These are phyloP conservation scores for Danaus chrysippus DNA, from an alignment of 2,888 invertebrate species.

Conservation along the genomic window DNA sequence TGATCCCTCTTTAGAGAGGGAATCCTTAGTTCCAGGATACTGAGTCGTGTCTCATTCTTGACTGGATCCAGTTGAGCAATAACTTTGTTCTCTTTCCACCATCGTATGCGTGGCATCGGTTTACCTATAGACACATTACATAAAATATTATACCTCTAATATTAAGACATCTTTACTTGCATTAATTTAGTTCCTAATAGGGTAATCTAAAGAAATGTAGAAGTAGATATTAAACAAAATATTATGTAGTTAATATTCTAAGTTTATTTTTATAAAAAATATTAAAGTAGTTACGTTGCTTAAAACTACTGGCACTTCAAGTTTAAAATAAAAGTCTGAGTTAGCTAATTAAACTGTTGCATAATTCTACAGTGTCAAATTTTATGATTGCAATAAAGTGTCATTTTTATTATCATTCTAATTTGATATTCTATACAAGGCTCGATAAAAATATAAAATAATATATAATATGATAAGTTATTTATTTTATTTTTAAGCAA, in stretches of 20 bases:
- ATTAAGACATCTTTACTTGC: background rate
- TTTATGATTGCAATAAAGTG: background rate
- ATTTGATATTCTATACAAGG: slow-evolving; percentile 17
- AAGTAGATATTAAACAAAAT: too few species aligned
- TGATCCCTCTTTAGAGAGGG: slow-evolving; percentile 79
- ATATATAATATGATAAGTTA: too few species aligned
- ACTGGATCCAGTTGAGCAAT: slow-evolving; percentile 58
- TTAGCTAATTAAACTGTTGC: too few species aligned
- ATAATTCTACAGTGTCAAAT: background rate
- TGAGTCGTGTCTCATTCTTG: slow-evolving; percentile 58
- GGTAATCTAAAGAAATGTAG: too few species aligned
- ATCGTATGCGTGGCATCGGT: slow-evolving; percentile 68
- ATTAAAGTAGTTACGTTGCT: too few species aligned
- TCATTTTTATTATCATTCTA: background rate
- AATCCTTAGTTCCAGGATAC: slow-evolving; percentile 58
- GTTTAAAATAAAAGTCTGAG: too few species aligned
- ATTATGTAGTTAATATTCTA: too few species aligned
- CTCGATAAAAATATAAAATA: too few species aligned
- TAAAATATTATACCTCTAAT: background rate
- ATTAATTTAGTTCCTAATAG: too few species aligned
- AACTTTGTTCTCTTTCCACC: slow-evolving; percentile 73
- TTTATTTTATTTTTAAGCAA: too few species aligned
- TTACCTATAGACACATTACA: slow-evolving; percentile 50
- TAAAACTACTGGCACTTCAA: too few species aligned
- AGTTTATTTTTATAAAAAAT: too few species aligned